Conservation (phyloP, 1,140 invertebrate genomes). For the Thaumetopoea pityocampa region DNA sequence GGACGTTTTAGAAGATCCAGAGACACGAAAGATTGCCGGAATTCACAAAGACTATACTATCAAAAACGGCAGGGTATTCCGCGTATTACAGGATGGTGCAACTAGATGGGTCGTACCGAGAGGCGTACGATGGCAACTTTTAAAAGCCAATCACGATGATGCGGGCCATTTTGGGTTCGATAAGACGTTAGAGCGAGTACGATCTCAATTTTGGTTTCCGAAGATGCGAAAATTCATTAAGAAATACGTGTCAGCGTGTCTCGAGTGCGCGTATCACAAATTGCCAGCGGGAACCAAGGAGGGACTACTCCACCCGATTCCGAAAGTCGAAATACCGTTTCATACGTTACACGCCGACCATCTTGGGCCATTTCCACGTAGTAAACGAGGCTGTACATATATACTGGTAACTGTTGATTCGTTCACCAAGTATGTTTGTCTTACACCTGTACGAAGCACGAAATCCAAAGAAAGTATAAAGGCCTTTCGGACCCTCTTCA, state of each 20-base stretch:
- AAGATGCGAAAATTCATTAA: slow-evolving; percentile 30
- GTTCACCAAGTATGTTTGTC: slow-evolving; percentile 5
- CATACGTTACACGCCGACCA: slow-evolving; percentile 9
- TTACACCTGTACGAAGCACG: slow-evolving; percentile 4
- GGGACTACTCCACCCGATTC: slow-evolving; percentile 8
- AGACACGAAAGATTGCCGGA: slow-evolving; percentile 19
- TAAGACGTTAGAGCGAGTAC: slow-evolving; percentile 34
- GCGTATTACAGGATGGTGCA: slow-evolving; percentile 23
- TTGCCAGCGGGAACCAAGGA: slow-evolving; percentile 5
- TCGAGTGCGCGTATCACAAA: slow-evolving; percentile 8
- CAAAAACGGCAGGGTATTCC: slow-evolving; percentile 32
- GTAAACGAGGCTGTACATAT: slow-evolving; percentile 2
- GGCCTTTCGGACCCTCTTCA: slow-evolving; percentile 5
- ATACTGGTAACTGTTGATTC: slow-evolving; percentile 6
- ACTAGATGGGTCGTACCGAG: slow-evolving; percentile 40
- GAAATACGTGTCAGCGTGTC: slow-evolving; percentile 6
- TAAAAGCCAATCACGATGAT: slow-evolving; percentile 40
- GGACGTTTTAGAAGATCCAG: slow-evolving; percentile 20
- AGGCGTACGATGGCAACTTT: slow-evolving; percentile 33
- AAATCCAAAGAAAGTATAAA: slow-evolving; percentile 10
- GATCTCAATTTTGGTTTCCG: slow-evolving; percentile 40
- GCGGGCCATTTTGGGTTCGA: slow-evolving; percentile 42
- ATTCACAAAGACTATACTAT: slow-evolving; percentile 32
- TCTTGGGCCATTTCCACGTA: slow-evolving; percentile 7
- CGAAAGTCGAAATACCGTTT: slow-evolving; percentile 9